A percentile compares a stretch with the other conserved stretches of the same genome.
Evolutionary conservation across 2,797 vertebrate species (phyloP).

Genomic region (Acomys russatus): DNA sequence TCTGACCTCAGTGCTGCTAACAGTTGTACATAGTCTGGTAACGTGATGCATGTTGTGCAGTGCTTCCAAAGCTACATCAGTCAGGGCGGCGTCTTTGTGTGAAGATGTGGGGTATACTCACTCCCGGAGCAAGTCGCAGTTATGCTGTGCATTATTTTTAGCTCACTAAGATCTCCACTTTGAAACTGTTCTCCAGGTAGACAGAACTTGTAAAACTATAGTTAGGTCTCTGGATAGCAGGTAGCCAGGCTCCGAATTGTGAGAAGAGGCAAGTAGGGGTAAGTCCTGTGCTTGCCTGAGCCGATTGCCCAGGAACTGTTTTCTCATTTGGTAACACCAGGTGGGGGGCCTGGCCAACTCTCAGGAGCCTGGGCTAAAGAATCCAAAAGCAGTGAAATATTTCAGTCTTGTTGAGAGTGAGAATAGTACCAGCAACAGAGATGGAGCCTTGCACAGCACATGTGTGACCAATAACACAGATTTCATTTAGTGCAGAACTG

Average conservation of each 20-base stretch:
- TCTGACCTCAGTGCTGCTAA: neutral
- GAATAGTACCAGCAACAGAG: neutral
- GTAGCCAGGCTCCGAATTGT: neutral
- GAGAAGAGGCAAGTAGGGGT: neutral
- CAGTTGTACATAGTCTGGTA: neutral
- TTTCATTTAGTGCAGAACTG: neutral
- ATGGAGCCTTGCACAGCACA: neutral
- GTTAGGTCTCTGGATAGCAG: neutral
- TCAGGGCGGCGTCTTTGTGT: neutral
- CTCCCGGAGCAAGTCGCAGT: neutral
- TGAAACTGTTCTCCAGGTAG: neutral
- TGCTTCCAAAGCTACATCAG: neutral
- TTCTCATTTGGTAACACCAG: neutral
- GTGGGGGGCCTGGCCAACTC: neutral
- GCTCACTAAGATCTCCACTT: neutral
- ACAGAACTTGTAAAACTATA: neutral
- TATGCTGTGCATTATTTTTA: neutral
- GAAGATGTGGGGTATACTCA: neutral
- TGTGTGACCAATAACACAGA: neutral
- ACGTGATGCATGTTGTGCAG: neutral
- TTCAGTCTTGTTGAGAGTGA: constrained; percentile 11
- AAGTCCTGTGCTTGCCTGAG: neutral
- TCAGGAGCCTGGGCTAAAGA: neutral
- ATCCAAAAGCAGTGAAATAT: neutral
- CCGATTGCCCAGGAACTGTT: neutral